Conservation (phyloP, 2,797 vertebrate species). For the Etheostoma nigrum region DNA sequence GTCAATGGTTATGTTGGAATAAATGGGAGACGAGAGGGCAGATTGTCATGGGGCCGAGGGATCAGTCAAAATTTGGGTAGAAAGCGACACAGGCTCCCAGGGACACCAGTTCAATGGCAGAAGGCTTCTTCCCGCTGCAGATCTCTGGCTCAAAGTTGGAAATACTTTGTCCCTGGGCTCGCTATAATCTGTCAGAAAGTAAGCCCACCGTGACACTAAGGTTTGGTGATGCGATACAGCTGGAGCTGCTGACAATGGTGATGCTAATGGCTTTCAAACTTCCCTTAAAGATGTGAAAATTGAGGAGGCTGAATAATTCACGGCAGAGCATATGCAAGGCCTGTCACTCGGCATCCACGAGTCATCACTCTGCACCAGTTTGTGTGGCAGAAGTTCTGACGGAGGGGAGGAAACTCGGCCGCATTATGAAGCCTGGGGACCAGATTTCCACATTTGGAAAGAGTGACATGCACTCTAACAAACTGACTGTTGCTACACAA, state of each 20-base stretch:
- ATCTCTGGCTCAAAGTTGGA: conserved; percentile 1
- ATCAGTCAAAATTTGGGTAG: conserved; percentile 45
- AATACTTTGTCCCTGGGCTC: conserved; percentile 53
- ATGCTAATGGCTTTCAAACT: conserved; percentile 78
- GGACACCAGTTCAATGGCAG: conserved; percentile 56
- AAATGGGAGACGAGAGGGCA: conserved; percentile 59
- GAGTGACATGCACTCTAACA: conserved; percentile 13
- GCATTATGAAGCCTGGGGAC: conserved; percentile 32
- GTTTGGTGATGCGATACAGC: conserved; percentile 73
- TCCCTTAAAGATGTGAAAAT: conserved; percentile 75
- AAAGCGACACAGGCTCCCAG: conserved; percentile 40
- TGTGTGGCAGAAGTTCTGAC: conserved; percentile 65
- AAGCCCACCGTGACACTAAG: conserved; percentile 65
- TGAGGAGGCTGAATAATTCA: conserved; percentile 81
- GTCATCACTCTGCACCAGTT: conserved; percentile 53
- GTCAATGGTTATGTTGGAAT: conserved; percentile 46
- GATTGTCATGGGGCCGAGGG: conserved; percentile 43
- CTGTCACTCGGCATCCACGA: conserved; percentile 62
- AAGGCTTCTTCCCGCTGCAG: conserved; percentile 15
- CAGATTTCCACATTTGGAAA: conserved; percentile 27
- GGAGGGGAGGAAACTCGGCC: conserved; percentile 11
- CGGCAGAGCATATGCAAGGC: conserved; percentile 65
- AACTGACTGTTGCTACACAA: not conserved
- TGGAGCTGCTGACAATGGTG: conserved; percentile 61
- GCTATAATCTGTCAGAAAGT: conserved; percentile 51